phyloP scores from a whole-genome alignment of 2,888 invertebrate species.

The Cephus sareptanus region DNA sequence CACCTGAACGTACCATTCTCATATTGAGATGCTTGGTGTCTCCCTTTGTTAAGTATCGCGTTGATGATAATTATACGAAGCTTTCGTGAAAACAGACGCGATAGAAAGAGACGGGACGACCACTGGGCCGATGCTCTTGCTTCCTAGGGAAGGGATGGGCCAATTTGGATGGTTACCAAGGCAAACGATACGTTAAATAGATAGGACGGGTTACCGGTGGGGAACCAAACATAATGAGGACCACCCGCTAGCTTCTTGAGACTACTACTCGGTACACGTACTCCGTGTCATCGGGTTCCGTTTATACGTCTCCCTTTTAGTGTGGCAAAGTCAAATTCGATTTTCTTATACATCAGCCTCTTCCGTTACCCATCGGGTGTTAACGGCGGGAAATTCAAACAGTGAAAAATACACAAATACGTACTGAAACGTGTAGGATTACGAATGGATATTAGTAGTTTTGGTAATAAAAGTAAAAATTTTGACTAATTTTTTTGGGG shows the following conservation, averaged over 20 bases:
- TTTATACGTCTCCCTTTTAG: constrained; percentile 9
- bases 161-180: constrained; percentile 66
- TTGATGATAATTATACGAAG: constrained; percentile 53
- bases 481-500: background rate
- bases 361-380: background rate
- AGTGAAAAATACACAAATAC: background rate
- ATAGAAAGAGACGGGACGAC: constrained; percentile 6
- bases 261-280: constrained; percentile 45
- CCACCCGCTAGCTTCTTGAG: constrained; percentile 61
- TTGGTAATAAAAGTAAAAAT: background rate
- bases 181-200: constrained; percentile 67
- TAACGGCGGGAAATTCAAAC: background rate
- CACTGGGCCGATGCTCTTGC: constrained; percentile 10
- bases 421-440: background rate
- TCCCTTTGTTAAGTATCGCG: constrained; percentile 51
- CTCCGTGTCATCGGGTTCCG: constrained; percentile 41
- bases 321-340: background rate
- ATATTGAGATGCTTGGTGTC: background rate
- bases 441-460: background rate
- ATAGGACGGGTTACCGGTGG: constrained; percentile 60
- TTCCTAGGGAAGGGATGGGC: constrained; percentile 51
- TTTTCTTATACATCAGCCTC: background rate
- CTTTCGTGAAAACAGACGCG: background rate
- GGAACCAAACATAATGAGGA: constrained; percentile 64
- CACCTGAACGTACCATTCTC: background rate